phyloP scores from a whole-genome alignment of 2,888 invertebrate genomes.

The Drosophila maculinotata region DNA sequence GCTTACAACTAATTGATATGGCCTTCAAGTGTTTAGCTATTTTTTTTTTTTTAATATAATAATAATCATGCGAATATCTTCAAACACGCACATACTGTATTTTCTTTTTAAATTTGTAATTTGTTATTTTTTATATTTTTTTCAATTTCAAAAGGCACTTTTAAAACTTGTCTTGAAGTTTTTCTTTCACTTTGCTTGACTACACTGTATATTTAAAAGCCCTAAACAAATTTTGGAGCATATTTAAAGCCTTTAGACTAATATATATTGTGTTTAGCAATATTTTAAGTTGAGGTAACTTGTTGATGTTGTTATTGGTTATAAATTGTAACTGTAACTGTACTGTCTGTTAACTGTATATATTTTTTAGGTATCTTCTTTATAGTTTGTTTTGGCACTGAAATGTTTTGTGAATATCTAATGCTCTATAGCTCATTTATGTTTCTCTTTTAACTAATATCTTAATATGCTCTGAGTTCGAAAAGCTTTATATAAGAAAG shows the following conservation, averaged over 20 bases:
- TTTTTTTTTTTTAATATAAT: constrained; percentile 5
- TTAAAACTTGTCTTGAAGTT: constrained; percentile 33
- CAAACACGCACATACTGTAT: constrained; percentile 22
- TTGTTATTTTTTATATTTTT: constrained; percentile 17
- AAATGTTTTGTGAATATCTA: constrained; percentile 49
- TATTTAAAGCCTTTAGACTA: constrained; percentile 56
- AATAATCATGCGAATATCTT: constrained; percentile 20
- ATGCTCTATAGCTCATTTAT: constrained; percentile 17
- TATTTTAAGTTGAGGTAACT: constrained; percentile 80
- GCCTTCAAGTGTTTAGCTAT: constrained; percentile 63
- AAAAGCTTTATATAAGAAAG: constrained; percentile 59
- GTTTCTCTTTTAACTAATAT: constrained; percentile 50
- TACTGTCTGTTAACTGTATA: constrained; percentile 20
- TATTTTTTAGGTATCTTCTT: constrained; percentile 27
- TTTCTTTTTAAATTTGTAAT: constrained; percentile 8
- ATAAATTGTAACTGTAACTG: constrained; percentile 31
- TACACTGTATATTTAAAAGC: constrained; percentile 24
- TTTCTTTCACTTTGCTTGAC: constrained; percentile 31
- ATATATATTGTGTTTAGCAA: constrained; percentile 44
- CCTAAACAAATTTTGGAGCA: constrained; percentile 49
- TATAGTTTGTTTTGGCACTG: constrained; percentile 57
- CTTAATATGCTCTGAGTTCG: constrained; percentile 69
- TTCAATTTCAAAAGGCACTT: constrained; percentile 57
- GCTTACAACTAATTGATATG: constrained; percentile 67
- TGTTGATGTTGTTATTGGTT: constrained; percentile 59